phyloP scores from a whole-genome alignment of 1,140 invertebrate species.

The Cotesia glomerata region DNA sequence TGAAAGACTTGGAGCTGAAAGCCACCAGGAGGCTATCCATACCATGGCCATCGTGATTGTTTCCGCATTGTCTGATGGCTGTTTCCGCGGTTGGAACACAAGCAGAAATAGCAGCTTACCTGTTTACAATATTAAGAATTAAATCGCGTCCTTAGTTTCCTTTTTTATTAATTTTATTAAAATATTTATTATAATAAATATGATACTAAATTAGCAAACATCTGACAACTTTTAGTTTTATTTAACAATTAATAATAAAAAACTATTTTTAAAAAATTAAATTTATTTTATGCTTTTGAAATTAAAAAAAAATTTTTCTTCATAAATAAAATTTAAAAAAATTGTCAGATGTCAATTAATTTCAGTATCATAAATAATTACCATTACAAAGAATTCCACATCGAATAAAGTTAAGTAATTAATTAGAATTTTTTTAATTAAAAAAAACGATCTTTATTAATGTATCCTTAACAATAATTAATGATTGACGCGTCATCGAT shows the following conservation, averaged over 20 bases:
- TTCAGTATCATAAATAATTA: too few species aligned
- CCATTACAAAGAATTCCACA: background rate
- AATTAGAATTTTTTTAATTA: background rate
- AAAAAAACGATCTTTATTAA: background rate
- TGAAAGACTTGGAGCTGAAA: constrained; percentile 20
- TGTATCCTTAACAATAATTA: background rate
- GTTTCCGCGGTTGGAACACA: constrained; percentile 31
- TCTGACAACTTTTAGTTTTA: too few species aligned
- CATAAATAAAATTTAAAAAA: too few species aligned
- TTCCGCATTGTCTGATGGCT: constrained; percentile 24
- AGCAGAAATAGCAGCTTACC: background rate
- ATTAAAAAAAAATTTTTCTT: too few species aligned
- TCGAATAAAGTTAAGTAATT: background rate
- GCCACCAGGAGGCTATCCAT: constrained; percentile 5
- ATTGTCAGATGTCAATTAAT: too few species aligned
- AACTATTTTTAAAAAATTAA: too few species aligned
- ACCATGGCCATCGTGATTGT: constrained; percentile 24
- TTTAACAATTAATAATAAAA: too few species aligned
- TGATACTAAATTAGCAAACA: too few species aligned
- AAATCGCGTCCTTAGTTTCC: background rate
- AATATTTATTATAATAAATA: too few species aligned
- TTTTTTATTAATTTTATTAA: background rate
- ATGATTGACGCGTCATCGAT: constrained; percentile 1
- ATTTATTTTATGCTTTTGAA: too few species aligned
- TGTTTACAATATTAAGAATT: background rate